phyloP scores from a whole-genome alignment of 2,888 invertebrate species.

The Cephus pygmeus region DNA sequence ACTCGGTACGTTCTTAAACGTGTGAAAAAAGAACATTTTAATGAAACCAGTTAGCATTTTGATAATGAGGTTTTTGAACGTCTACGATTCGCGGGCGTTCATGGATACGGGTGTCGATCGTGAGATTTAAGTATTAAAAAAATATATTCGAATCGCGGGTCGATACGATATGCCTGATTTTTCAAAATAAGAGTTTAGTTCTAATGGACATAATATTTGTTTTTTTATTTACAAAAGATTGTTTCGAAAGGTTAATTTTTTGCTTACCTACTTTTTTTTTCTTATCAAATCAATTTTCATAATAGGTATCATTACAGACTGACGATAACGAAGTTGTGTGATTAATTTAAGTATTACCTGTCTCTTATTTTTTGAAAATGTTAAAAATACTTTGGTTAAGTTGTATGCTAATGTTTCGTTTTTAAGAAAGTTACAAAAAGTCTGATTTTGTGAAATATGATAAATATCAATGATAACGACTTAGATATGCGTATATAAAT shows the following conservation, averaged over 20 bases:
- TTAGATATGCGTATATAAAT: not conserved
- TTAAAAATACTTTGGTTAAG: not conserved
- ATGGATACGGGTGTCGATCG: not conserved
- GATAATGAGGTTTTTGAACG: not conserved
- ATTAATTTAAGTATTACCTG: not conserved
- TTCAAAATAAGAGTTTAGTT: not conserved
- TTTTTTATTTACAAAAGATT: not conserved
- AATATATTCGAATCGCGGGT: not conserved
- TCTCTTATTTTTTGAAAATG: not conserved
- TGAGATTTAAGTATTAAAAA: not conserved
- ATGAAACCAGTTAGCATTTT: not conserved
- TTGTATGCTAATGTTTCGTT: not conserved
- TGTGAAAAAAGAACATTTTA: not conserved
- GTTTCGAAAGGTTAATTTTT: not conserved
- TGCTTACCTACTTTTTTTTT: not conserved
- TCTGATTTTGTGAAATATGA: not conserved
- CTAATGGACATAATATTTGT: not conserved
- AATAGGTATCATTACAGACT: not conserved
- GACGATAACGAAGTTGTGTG: not conserved
- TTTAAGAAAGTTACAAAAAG: not conserved
- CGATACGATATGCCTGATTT: not conserved
- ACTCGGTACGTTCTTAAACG: not conserved
- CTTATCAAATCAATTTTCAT: not conserved
- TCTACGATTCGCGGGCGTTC: not conserved
- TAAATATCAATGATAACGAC: not conserved